These are phyloP conservation scores for Danio jaintianensis DNA, from an alignment of 2,797 vertebrate species.

Conservation along the genomic window DNA sequence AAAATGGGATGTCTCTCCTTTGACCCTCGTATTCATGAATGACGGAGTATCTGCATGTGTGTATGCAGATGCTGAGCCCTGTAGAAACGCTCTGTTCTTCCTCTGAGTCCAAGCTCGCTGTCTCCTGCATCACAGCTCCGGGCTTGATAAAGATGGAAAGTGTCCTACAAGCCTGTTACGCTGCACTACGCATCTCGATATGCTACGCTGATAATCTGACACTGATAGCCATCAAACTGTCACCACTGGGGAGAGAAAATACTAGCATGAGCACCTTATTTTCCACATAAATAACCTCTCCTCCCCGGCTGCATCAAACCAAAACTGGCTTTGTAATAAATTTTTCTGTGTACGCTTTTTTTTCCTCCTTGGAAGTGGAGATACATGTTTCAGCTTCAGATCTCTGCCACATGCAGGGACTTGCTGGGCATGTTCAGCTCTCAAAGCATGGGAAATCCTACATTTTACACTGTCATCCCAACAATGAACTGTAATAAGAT, in stretches of 20 bases:
- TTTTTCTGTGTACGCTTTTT: conserved; percentile 66
- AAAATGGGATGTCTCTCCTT: neutral
- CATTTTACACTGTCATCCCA: conserved; percentile 20
- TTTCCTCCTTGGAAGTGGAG: conserved; percentile 65
- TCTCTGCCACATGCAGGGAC: conserved; percentile 45
- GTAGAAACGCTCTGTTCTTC: neutral
- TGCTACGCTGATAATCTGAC: conserved; percentile 75
- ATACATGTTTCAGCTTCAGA: conserved; percentile 66
- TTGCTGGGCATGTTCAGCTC: conserved; percentile 47
- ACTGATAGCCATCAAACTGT: conserved; percentile 79
- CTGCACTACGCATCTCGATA: conserved; percentile 73
- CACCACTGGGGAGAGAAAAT: conserved; percentile 66
- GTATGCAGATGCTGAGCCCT: conserved; percentile 2
- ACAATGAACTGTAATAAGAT: neutral
- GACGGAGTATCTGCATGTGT: too few relatives aligned
- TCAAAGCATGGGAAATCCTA: conserved; percentile 39
- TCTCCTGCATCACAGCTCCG: conserved; percentile 66
- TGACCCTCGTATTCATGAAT: neutral
- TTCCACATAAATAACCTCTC: conserved; percentile 75
- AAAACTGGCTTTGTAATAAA: conserved; percentile 71
- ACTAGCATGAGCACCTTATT: conserved; percentile 61
- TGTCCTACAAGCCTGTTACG: conserved; percentile 72
- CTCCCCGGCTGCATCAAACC: conserved; percentile 67
- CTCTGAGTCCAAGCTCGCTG: conserved; percentile 31
- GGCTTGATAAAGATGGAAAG: conserved; percentile 78